Evolutionary conservation across 1,140 invertebrate species (phyloP), one percentile per base, ranked within the genome.

Genomic region (Potamilus streckersoni): DNA sequence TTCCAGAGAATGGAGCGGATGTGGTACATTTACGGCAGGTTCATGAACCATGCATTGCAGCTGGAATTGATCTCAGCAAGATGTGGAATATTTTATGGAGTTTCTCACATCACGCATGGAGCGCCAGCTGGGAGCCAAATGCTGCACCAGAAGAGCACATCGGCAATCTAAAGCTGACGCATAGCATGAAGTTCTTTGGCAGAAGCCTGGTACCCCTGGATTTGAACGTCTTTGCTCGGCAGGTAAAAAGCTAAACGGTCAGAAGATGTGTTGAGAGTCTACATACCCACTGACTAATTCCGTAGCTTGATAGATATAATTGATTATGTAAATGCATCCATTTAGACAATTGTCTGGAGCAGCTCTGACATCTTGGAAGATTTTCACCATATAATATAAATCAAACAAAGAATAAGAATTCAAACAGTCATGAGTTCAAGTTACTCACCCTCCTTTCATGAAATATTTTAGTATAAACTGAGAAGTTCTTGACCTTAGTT

Each of bases 1-100:
- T 97, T 63, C 95, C 96, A 1, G 96, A 97, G 89, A 98, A 98
- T 83, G 96, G 95, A 0, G 95, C 95, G 0, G 96, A 98, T 86
- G 90, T 94, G 2, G 93, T 94, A 0, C 96, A 97, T 86, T 90
- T 98, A 16, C 92, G 60, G 13, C 85, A 93, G 0, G 91, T 97
- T 0, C 96, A 97, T 81, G 92, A 92, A 38, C 89, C 92, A 23
- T 85, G 91, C 57, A 87, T 94, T 81, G 81, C 95, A 59, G 81
- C 92, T 38, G 92, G 93, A 55, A 86, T 91, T 2, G 89, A 92
- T 69, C 85, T 92, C 49, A 84, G 74, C 81, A 90, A 84, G 61
- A 88, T 89, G 69, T 91, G 74, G 84, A 85, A 71, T 69, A 86
- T 86, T 71, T 67, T 85, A 0, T 86, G 89, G 84, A 86, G 88